A percentile compares a stretch with the other conserved stretches of the same genome.
Evolutionary conservation across 2,888 invertebrate genomes (phyloP).

Genomic region (Halictus ligatus): DNA sequence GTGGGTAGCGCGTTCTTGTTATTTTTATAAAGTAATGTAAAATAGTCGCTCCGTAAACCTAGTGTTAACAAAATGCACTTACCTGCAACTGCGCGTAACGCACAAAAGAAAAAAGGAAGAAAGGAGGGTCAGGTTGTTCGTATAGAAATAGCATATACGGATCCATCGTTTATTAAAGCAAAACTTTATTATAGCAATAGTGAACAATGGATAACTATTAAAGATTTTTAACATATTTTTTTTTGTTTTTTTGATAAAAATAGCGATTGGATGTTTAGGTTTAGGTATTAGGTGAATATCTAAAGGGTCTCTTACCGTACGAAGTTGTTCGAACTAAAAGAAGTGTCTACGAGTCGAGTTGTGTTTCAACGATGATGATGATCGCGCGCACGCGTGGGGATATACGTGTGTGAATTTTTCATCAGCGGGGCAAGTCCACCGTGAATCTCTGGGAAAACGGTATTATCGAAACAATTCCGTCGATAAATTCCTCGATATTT

Average conservation of each 20-base stretch:
- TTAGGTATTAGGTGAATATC: conserved; percentile 80
- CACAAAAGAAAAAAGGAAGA: not conserved
- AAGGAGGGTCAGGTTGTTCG: not conserved
- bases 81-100: not conserved
- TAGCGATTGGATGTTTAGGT: conserved; percentile 83
- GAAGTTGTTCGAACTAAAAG: conserved; percentile 71
- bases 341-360: conserved; percentile 66
- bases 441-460: conserved; percentile 58
- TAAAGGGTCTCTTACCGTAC: conserved; percentile 76
- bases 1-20: no score
- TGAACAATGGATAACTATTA: conserved; percentile 83
- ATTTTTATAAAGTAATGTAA: no score
- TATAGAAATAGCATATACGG: conserved; percentile 51
- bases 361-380: conserved; percentile 62
- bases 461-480: conserved; percentile 34
- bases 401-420: conserved; percentile 58
- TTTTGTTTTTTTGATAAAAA: conserved; percentile 79
- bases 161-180: conserved; percentile 82
- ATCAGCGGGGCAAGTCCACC: conserved; percentile 48
- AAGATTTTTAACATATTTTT: conserved; percentile 82
- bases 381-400: conserved; percentile 58
- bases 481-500: conserved; percentile 20
- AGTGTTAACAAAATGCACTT: conserved; percentile 20
- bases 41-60: no score
- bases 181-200: conserved; percentile 84